These are phyloP conservation scores for Vultur gryphus DNA, from an alignment of 2,797 vertebrate species.

Conservation along the genomic window DNA sequence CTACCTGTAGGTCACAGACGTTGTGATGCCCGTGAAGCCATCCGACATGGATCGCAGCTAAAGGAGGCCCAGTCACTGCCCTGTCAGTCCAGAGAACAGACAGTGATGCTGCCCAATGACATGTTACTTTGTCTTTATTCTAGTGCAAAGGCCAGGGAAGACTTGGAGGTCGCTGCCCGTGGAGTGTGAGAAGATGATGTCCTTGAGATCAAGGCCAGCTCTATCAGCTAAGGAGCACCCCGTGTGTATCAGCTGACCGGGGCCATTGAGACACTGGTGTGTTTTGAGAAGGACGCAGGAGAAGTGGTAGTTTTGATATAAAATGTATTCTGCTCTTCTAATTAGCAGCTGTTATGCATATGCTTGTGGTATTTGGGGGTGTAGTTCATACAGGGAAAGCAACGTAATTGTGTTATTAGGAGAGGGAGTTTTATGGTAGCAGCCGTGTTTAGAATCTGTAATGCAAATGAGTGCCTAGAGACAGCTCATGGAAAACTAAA, in stretches of 20 bases:
- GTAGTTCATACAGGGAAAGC: not conserved
- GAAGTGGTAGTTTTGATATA: not conserved
- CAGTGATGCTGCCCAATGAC: not conserved
- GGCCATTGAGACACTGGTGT: too few relatives aligned
- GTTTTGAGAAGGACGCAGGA: not conserved
- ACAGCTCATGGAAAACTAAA: not conserved
- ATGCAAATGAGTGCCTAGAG: not conserved
- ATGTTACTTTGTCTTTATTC: not conserved
- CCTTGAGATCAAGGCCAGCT: not conserved
- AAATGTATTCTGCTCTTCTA: not conserved
- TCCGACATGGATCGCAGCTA: too few relatives aligned
- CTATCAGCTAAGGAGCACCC: not conserved
- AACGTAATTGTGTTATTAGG: not conserved
- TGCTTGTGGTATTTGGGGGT: not conserved
- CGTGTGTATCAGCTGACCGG: accelerated
- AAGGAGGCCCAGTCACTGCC: not conserved
- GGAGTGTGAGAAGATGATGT: not conserved
- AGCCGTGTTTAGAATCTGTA: not conserved
- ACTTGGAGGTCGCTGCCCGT: not conserved
- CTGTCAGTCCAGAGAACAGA: not conserved
- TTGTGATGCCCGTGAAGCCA: not conserved
- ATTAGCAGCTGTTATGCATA: not conserved
- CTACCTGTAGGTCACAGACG: not conserved
- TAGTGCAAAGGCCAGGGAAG: not conserved
- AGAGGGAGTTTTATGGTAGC: not conserved